Evolutionary conservation across 2,113 vertebrate genomes (phyloP).

Genomic region (Phoxinus phoxinus): DNA sequence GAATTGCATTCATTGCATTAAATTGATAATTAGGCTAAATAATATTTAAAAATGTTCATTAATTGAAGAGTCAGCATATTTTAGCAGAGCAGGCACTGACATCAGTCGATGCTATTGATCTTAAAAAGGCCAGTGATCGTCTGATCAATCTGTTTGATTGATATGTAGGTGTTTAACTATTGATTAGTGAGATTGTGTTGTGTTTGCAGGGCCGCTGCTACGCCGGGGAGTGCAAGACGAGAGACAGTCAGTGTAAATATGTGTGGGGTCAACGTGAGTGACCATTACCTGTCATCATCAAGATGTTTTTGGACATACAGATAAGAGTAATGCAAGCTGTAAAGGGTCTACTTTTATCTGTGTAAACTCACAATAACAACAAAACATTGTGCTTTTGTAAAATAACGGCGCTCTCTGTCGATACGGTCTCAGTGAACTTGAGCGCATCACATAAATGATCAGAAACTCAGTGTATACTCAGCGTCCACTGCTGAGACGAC

Average conservation of each 20-base stretch:
- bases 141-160: not conserved
- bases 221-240: conserved; percentile 94
- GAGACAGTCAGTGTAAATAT: conserved; percentile 97
- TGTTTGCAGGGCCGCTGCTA: conserved; percentile 92
- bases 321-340: no score
- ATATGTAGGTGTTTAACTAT: not conserved
- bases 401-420: no score
- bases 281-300: not conserved
- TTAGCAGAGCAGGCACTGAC: not conserved
- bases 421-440: no score
- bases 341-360: no score
- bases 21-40: not conserved
- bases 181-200: conserved; percentile 33
- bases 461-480: no score
- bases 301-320: no score
- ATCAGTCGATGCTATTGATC: not conserved
- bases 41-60: not conserved
- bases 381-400: no score
- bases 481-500: no score
- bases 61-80: not conserved
- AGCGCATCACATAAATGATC: no score
- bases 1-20: not conserved
- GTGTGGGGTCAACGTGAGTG: conserved; percentile 96
- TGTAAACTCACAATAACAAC: no score
- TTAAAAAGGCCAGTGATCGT: not conserved